Evolutionary conservation across 2,888 invertebrate species (phyloP), one percentile per base, ranked within the genome.

Genomic region (Zonitis immaculata): DNA sequence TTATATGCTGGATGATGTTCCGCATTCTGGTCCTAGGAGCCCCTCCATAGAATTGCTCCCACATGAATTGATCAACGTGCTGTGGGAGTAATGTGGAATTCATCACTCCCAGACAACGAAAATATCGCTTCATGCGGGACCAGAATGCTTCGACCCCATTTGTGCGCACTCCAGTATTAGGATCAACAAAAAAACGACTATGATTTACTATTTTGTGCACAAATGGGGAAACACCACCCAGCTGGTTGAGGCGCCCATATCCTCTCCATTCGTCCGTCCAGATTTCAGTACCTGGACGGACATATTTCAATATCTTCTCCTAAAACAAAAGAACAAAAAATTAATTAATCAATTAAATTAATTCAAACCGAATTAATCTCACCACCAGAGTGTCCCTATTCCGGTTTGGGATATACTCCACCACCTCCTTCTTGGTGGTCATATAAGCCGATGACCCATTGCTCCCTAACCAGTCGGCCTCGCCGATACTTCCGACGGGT

Each of bases 401-500:
- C 4, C 28, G 11, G n/a, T 11, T 6, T 11, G 9, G 9, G 2
- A 28, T 2, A 28, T 4, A 28, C 5, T n/a, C 3, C 1, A 28
- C n/a, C 1, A 28, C 11, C 2, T 2, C n/a, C 11, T n/a, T 28
- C 4, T n/a, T 9, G 11, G n/a, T 9, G 11, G 28, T 28, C 28
- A 5, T 30, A 30, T 12, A 30, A 6, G 5, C 49, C 49, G 7
- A 49, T 12, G n/a, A 49, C 42, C 49, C 49, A 49, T 11, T 35
- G 20, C 20, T 49, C 22, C 5, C 43, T n/a, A 5, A 49, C 30
- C 4, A 49, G 1, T 26, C 49, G 6, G 1, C 44, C 44, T 1
- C 16, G 2, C 3, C 44, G 25, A 18, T 49, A 49, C 28, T 49
- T 49, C 11, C 49, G 2, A 26, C 18, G 43, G n/a, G 49, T 49